Evolutionary conservation across 2,797 vertebrate species (phyloP), one percentile per base, ranked within the genome.

Genomic region (Molossus alvarezi): DNA sequence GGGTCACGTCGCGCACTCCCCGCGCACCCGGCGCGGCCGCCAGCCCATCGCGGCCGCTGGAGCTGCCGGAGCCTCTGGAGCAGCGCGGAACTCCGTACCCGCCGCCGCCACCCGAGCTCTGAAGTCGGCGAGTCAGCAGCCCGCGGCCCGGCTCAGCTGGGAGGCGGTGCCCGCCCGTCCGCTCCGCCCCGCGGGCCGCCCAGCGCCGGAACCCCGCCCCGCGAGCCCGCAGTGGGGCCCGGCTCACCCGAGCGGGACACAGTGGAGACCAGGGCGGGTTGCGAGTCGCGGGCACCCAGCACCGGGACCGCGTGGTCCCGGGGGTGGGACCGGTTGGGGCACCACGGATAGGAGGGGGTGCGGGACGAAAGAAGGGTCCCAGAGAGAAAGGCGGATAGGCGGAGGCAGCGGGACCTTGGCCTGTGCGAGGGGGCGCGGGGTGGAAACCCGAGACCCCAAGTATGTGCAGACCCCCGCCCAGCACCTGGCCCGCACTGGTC

Each of bases 61-160:
- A 88, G 91, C 91, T 15, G 73, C 72, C 1, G 60, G 14, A 65
- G 67, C 65, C 15, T 23, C 75, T 2, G 76, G 76, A 79, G n/a
- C 53, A 3, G 77, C 48, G 57, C 87, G 27, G 87, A 81, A 25
- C 69, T 72, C 86, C 5, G 55, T 12, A 29, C 58, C 45, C 25
- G 48, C 87, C 20, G 45, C 89, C 79, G 64, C 91, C 37, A n/a
- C 83, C 82, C 8, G 55, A 58, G 67, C 37, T 97, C 98, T 95
- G 94, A 18, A 13, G 65, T 55, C 72, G 33, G 88, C 76, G 21
- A 96, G 90, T 94, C 91, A 37, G 79, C 79, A 29, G 93, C 85
- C 25, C 45, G 1, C 12, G 92, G 51, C 81, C 37, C 41, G 57
- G 91, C 92, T 87, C 97, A 96, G 97, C 98, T 98, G 98, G 98